Base-by-base conservation (phyloP, 2,888 invertebrate genomes). In the Pecten maximus region DNA sequence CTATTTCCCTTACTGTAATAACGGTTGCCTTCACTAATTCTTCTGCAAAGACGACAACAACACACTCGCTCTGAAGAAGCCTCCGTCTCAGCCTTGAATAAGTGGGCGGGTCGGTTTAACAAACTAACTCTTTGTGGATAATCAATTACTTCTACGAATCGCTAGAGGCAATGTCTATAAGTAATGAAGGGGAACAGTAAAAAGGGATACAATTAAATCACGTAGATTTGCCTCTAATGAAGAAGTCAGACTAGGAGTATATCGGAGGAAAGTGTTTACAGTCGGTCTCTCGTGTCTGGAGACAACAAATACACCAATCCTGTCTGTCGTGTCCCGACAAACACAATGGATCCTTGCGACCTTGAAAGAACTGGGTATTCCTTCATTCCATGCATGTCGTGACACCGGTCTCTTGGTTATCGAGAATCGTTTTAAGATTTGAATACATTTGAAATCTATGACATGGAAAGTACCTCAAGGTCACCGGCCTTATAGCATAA, bases 141-240 rank as follows among this genome's bases (percentile, higher is more conserved):
- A 74, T 74, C 23, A 74, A 74, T 74, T 74, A 74, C 74, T 74
- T 35, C 74, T 3, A 74, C 10, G 74, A 74, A 35, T 74, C 6
- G 74, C 74, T 8, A 74, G 35, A 74, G 74, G 74, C 74, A 74
- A 35, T 74, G 74, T 74, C 74, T 74, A 74, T 74, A 74, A 74
- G 74, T 74, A 74, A 74, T 74, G 74, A 74, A 74, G 35, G 74
- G 12, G 35, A 60, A 60, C 60, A 23, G 60, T 23, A 60, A 74
- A 74, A 74, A 74, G 35, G n/a, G 60, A 28, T 28, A 74, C 35
- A 74, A 74, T 74, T 74, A 74, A 74, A 74, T 74, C 28, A 74
- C 74, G 74, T 74, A 28, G 74, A 74, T 74, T 74, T 74, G 12
- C 74, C 35, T 28, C 74, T 74, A 74, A 74, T 74, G 74, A 74